phyloP scores from a whole-genome alignment of 2,113 vertebrate species.

The Campylomormyrus tamandua region DNA sequence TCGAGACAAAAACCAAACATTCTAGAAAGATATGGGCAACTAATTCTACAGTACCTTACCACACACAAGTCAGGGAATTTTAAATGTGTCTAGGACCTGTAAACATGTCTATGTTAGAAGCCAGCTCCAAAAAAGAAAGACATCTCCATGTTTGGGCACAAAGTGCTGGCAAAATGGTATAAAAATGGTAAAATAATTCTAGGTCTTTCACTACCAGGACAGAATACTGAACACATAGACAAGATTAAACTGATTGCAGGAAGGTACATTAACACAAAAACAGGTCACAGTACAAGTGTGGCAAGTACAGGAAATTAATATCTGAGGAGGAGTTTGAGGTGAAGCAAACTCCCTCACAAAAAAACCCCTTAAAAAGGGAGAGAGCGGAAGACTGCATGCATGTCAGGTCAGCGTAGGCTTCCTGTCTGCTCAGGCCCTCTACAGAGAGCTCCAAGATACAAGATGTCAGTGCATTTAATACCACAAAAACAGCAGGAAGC shows the following conservation, averaged over 20 bases:
- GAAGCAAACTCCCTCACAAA: neutral
- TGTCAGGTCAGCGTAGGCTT: neutral
- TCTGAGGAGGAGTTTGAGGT: neutral
- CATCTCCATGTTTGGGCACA: neutral
- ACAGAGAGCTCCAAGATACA: neutral
- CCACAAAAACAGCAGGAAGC: neutral
- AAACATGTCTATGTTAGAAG: neutral
- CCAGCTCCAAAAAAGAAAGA: neutral
- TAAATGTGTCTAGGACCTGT: neutral
- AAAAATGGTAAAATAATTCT: neutral
- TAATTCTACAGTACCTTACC: neutral
- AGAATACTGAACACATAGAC: neutral
- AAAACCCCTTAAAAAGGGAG: neutral
- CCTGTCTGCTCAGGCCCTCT: neutral
- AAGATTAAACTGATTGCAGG: neutral
- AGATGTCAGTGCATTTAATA: neutral
- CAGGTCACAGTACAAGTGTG: neutral
- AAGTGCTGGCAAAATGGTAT: neutral
- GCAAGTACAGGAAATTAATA: neutral
- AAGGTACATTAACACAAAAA: neutral
- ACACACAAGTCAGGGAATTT: neutral
- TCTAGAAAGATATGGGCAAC: neutral
- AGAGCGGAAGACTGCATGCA: neutral
- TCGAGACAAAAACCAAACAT: neutral
- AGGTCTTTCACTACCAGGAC: neutral